A percentile compares a stretch with the other conserved stretches of the same genome.
Evolutionary conservation across 2,113 vertebrate genomes (phyloP).

Genomic region (Rafetus swinhoei): DNA sequence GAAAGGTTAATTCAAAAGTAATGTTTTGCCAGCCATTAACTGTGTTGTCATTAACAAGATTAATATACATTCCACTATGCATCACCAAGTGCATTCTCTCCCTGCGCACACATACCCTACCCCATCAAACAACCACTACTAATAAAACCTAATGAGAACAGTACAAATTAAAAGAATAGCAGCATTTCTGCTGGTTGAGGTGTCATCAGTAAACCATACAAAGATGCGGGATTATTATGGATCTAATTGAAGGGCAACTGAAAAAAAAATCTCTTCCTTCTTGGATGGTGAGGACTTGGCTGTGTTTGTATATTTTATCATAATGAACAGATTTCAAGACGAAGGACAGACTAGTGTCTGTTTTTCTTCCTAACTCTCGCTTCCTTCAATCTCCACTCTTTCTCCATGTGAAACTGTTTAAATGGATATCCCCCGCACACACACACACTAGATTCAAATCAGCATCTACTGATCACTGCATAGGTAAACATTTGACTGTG

Average conservation of each 20-base stretch:
- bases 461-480: constrained; percentile 35
- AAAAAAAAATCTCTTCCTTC: constrained; percentile 51
- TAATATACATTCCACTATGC: constrained; percentile 78
- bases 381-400: constrained; percentile 37
- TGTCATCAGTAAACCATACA: constrained; percentile 61
- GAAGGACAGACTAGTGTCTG: constrained; percentile 67
- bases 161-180: constrained; percentile 68
- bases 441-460: constrained; percentile 41
- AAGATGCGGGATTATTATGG: constrained; percentile 65
- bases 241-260: constrained; percentile 64
- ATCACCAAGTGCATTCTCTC: constrained; percentile 71
- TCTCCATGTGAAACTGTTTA: constrained; percentile 53
- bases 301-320: constrained; percentile 64
- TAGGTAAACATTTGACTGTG: constrained; percentile 53
- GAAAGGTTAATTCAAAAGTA: constrained; percentile 78
- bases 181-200: constrained; percentile 56
- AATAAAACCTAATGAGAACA: constrained; percentile 81
- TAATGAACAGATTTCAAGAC: constrained; percentile 65
- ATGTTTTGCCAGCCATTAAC: constrained; percentile 81
- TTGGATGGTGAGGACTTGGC: constrained; percentile 29
- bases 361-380: constrained; percentile 52
- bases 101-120: constrained; percentile 46
- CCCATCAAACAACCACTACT: constrained; percentile 77
- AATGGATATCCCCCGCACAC: background rate
- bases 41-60: constrained; percentile 80